Evolutionary conservation across 2,113 vertebrate species (phyloP).

Genomic region (Pseudorhombus dupliciocellatus): DNA sequence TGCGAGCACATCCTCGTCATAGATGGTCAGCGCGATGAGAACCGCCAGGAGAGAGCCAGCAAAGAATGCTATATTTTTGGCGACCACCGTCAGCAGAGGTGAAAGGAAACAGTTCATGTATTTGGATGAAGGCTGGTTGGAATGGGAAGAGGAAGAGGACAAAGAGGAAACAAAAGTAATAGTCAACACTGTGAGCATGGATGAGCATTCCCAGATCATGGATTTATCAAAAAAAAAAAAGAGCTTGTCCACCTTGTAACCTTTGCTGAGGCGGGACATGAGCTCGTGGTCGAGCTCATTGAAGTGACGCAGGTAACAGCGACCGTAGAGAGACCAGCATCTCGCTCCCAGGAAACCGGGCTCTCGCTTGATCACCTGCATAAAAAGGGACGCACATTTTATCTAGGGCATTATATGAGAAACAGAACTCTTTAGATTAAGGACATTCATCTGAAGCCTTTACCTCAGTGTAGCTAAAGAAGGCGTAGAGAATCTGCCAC

Average conservation of each 20-base stretch:
- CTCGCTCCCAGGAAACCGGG: conserved; percentile 94
- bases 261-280: conserved; percentile 94
- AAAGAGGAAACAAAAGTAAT: neutral
- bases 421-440: neutral
- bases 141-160: conserved; percentile 11
- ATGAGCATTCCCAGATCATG: neutral
- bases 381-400: neutral
- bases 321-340: conserved; percentile 97
- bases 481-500: conserved; percentile 98
- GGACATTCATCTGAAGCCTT: neutral
- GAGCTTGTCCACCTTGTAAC: conserved; percentile 84
- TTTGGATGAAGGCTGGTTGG: conserved; percentile 88
- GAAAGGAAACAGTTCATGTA: conserved; percentile 99
- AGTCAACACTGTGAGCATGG: neutral
- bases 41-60: conserved; percentile 96
- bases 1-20: conserved; percentile 93
- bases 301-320: conserved; percentile 97
- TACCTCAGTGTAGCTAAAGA: conserved; percentile 96
- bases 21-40: conserved; percentile 96
- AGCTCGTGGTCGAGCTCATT: conserved; percentile 97
- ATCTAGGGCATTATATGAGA: neutral
- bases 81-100: conserved; percentile 91
- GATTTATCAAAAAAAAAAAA: neutral
- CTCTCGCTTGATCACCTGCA: conserved; percentile 91
- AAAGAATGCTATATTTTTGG: conserved; percentile 97